Conservation (phyloP, 1,140 invertebrate species). For the Capitella teleta region DNA sequence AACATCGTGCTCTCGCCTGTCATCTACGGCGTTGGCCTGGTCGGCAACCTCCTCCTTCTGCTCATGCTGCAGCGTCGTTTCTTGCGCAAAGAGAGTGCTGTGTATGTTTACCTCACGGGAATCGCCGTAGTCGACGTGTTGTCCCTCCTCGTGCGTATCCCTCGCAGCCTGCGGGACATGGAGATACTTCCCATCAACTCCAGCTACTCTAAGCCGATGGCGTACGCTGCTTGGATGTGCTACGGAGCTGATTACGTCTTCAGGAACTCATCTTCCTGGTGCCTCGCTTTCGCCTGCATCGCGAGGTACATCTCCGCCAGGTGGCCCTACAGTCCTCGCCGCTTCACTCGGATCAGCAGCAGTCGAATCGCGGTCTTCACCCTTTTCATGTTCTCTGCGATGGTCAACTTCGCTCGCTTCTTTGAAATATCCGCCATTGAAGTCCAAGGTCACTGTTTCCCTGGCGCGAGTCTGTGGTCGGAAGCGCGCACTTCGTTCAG, state of each 20-base stretch:
- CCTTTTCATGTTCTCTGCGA: neutral
- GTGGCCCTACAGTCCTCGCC: no score
- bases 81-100: neutral
- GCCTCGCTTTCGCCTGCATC: neutral
- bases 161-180: neutral
- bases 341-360: constrained; percentile 1
- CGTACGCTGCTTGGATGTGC: neutral
- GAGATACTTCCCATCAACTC: neutral
- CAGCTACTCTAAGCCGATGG: neutral
- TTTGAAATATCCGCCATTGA: neutral
- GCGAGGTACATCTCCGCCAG: neutral
- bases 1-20: neutral
- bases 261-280: neutral
- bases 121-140: neutral
- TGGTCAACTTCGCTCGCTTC: neutral
- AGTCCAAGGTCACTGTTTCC: constrained; percentile 1
- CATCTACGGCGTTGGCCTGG: constrained; percentile 1
- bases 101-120: constrained; percentile 1
- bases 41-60: neutral
- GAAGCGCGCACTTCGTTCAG: neutral
- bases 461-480: neutral
- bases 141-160: no score
- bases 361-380: constrained; percentile 2
- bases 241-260: neutral
- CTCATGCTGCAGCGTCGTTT: neutral